Evolutionary conservation across 2,888 invertebrate species (phyloP).

Genomic region (Eilema griseolum): DNA sequence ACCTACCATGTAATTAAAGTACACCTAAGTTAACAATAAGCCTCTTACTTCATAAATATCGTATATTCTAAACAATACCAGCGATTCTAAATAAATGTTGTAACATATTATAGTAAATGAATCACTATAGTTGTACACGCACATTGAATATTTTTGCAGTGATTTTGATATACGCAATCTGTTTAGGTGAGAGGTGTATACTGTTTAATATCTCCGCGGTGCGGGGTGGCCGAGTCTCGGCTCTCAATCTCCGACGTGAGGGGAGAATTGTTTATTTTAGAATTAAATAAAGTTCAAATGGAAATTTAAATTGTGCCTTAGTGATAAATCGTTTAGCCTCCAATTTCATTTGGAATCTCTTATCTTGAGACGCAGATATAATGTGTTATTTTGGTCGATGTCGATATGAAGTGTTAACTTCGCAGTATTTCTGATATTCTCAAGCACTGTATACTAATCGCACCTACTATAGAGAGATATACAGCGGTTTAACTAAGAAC

Average conservation of each 20-base stretch:
- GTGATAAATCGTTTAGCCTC: conserved; percentile 76
- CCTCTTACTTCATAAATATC: conserved; percentile 41
- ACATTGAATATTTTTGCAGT: conserved; percentile 61
- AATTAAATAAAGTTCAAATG: conserved; percentile 83
- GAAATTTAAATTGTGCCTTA: conserved; percentile 86
- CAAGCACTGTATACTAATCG: conserved; percentile 74
- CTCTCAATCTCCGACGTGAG: conserved; percentile 34
- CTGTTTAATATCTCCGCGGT: conserved; percentile 17
- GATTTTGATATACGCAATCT: conserved; percentile 52
- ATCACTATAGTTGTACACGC: conserved; percentile 48
- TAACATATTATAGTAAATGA: conserved; percentile 39
- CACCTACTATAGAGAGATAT: conserved; percentile 64
- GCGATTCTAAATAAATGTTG: conserved; percentile 55
- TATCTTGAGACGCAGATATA: conserved; percentile 54
- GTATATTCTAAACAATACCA: conserved; percentile 53
- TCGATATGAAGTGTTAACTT: conserved; percentile 59
- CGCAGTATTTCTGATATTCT: conserved; percentile 59
- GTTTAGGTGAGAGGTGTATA: conserved; percentile 39
- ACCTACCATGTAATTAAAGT: conserved; percentile 37
- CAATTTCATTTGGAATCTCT: conserved; percentile 74
- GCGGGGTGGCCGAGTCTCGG: conserved; percentile 20
- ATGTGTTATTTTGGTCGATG: conserved; percentile 52
- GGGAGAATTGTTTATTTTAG: conserved; percentile 80
- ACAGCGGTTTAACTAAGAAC: conserved; percentile 61
- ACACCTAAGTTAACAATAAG: conserved; percentile 42